These are phyloP conservation scores for Unio pictorum DNA, from an alignment of 2,888 invertebrate genomes.

Conservation along the genomic window DNA sequence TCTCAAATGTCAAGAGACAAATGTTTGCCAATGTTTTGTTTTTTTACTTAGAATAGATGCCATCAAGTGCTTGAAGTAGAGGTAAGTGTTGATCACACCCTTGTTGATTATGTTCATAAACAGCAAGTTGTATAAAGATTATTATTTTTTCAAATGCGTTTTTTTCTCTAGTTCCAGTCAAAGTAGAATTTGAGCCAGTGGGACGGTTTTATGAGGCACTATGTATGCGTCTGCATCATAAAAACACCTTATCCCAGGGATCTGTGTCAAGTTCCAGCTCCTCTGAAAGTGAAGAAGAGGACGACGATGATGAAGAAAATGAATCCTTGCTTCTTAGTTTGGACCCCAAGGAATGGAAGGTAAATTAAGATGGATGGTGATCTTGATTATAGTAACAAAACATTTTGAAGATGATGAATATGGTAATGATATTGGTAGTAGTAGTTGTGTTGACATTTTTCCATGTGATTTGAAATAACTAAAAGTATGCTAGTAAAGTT, in stretches of 20 bases:
- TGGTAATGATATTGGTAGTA: no score
- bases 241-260: constrained; percentile 64
- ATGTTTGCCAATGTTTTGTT: no score
- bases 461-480: no score
- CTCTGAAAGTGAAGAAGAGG: constrained; percentile 54
- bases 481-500: no score
- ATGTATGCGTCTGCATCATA: constrained; percentile 57
- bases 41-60: no score
- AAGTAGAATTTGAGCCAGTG: constrained; percentile 61
- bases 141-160: no score
- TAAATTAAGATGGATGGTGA: constrained; percentile 34
- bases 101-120: no score
- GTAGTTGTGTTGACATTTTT: no score
- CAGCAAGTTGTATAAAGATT: no score
- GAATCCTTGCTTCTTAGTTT: constrained; percentile 84
- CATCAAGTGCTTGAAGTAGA: no score
- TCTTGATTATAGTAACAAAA: constrained; percentile 1
- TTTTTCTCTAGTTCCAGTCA: constrained; percentile 44
- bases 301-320: constrained; percentile 58
- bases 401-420: neutral
- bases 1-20: no score
- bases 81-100: no score
- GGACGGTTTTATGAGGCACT: constrained; percentile 69
- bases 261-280: constrained; percentile 60
- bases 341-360: constrained; percentile 97